phyloP scores from a whole-genome alignment of 2,797 vertebrate genomes.

The Ibycter americanus region DNA sequence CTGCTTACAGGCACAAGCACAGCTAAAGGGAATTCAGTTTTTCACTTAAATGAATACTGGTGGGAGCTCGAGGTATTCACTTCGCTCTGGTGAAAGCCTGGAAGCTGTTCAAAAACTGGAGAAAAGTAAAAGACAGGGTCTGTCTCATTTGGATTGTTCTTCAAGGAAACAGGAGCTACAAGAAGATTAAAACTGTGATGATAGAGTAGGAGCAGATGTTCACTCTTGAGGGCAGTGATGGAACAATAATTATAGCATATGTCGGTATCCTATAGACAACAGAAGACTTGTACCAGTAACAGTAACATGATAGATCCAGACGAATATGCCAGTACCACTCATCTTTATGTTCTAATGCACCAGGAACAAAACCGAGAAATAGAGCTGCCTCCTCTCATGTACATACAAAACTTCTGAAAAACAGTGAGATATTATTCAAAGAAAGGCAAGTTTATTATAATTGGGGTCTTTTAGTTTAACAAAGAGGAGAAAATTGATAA shows the following conservation, averaged over 20 bases:
- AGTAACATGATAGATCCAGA: neutral
- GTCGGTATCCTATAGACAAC: neutral
- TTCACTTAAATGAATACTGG: slow-evolving; percentile 23
- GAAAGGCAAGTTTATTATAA: neutral
- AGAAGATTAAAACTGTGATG: slow-evolving; percentile 15
- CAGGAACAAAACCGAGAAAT: neutral
- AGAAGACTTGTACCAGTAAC: neutral
- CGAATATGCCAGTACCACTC: neutral
- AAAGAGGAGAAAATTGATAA: neutral
- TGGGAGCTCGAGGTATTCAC: neutral
- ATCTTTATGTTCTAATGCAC: neutral
- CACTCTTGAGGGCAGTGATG: slow-evolving; percentile 30
- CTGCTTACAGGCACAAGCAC: slow-evolving; percentile 27
- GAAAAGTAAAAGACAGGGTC: slow-evolving; percentile 1
- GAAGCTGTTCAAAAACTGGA: neutral
- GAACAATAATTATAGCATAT: slow-evolving; percentile 36
- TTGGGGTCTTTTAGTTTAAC: neutral
- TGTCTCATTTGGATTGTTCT: slow-evolving; percentile 9
- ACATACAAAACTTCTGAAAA: neutral
- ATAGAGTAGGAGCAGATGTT: slow-evolving; percentile 30
- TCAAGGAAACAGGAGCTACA: slow-evolving; percentile 36
- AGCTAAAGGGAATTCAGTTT: slow-evolving; percentile 1
- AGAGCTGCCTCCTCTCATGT: neutral
- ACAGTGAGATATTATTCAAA: neutral
- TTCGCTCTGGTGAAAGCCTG: neutral